A percentile compares a stretch with the other conserved stretches of the same genome.
These are phyloP conservation scores for Arctopsyche grandis DNA, from an alignment of 1,140 invertebrate genomes.

Conservation along the genomic window DNA sequence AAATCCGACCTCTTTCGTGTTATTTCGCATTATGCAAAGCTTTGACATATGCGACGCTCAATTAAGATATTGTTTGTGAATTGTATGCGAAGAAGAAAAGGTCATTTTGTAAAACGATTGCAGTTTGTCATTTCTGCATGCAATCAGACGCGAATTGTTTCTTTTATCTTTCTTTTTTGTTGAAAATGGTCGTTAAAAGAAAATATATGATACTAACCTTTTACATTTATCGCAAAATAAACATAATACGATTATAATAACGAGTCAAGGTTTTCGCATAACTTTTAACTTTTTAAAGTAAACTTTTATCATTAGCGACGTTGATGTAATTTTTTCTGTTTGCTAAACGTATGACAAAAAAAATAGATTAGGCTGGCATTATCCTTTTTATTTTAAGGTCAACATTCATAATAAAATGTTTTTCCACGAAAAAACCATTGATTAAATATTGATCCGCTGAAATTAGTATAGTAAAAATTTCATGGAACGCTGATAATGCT, in stretches of 20 bases:
- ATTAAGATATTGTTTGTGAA: not conserved
- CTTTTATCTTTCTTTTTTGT: not conserved
- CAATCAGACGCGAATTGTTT: too few relatives aligned
- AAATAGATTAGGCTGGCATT: not conserved
- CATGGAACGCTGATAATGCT: too few relatives aligned
- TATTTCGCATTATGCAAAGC: not conserved
- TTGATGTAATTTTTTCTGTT: not conserved
- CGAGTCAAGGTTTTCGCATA: not conserved
- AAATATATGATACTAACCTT: not conserved
- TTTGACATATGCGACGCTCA: not conserved
- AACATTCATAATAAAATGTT: not conserved
- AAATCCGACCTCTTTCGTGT: not conserved
- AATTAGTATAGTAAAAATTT: not conserved
- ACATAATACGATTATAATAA: not conserved
- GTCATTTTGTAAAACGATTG: not conserved
- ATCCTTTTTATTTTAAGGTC: not conserved
- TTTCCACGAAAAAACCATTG: constrained; percentile 5
- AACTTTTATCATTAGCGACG: constrained; percentile 3
- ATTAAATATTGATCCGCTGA: constrained; percentile 11
- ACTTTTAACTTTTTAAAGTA: not conserved
- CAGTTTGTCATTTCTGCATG: too few relatives aligned
- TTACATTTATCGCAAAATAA: not conserved
- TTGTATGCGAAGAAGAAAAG: not conserved
- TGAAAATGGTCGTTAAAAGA: not conserved
- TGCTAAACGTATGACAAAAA: not conserved